phyloP scores from a whole-genome alignment of 2,888 invertebrate genomes.

The Cacoxenus indagator region DNA sequence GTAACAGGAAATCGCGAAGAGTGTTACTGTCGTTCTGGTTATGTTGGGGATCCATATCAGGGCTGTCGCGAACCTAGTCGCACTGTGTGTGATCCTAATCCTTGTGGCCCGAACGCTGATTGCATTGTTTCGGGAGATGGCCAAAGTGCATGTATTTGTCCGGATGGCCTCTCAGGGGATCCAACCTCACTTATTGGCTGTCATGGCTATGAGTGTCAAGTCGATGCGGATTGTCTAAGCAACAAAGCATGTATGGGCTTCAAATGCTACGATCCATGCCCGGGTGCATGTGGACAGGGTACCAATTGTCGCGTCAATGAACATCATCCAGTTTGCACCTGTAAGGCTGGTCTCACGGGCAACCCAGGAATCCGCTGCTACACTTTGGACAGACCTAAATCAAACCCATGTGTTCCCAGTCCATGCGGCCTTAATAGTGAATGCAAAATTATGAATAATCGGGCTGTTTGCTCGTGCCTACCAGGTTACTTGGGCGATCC shows the following conservation, averaged over 20 bases:
- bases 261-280: slow-evolving; percentile 85
- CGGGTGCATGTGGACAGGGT: slow-evolving; percentile 83
- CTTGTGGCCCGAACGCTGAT: slow-evolving; percentile 84
- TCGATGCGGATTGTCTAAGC: slow-evolving; percentile 82
- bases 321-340: slow-evolving; percentile 86
- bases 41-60: slow-evolving; percentile 83
- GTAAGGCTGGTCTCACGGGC: slow-evolving; percentile 80
- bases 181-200: slow-evolving; percentile 81
- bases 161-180: slow-evolving; percentile 82
- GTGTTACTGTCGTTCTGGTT: slow-evolving; percentile 85
- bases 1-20: slow-evolving; percentile 85
- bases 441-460: slow-evolving; percentile 79
- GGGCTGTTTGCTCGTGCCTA: slow-evolving; percentile 84
- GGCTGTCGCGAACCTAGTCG: slow-evolving; percentile 80
- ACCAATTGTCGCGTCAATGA: slow-evolving; percentile 82
- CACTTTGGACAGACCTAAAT: slow-evolving; percentile 72
- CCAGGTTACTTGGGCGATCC: slow-evolving; percentile 86
- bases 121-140: slow-evolving; percentile 80
- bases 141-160: slow-evolving; percentile 80
- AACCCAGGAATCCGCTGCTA: slow-evolving; percentile 84
- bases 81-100: slow-evolving; percentile 82
- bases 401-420: slow-evolving; percentile 80
- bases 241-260: slow-evolving; percentile 85
- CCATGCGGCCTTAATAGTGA: slow-evolving; percentile 86
- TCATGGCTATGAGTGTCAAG: slow-evolving; percentile 83